Percentiles rank a stretch among this genome's conserved stretches.
phyloP scores from a whole-genome alignment of 2,888 invertebrate genomes.

The Pollenia labialis region DNA sequence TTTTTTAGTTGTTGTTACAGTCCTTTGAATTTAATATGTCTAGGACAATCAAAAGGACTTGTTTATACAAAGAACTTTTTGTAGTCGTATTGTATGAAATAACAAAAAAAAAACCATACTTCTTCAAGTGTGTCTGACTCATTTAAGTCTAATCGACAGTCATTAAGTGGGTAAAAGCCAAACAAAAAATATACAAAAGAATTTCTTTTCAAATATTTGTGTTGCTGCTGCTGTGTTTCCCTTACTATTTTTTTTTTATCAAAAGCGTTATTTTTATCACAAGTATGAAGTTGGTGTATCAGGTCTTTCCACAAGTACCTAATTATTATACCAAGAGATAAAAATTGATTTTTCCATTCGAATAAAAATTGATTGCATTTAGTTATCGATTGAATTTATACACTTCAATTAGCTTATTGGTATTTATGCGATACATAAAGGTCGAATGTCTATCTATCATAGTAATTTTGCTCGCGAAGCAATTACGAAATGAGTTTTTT shows the following conservation, averaged over 20 bases:
- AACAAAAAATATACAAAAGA: not conserved
- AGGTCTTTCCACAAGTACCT: not conserved
- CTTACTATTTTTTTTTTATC: conserved; percentile 8
- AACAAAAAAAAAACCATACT: not conserved
- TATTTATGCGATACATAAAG: not conserved
- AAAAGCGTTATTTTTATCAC: conserved; percentile 1
- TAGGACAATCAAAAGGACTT: conserved; percentile 32
- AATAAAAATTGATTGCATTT: conserved; percentile 8
- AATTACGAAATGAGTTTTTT: not conserved
- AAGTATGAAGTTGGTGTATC: not conserved
- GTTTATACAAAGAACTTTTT: not conserved
- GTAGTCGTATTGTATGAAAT: not conserved
- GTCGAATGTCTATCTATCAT: not conserved
- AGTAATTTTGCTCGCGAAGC: not conserved
- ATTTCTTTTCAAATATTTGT: not conserved
- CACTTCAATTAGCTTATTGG: not conserved
- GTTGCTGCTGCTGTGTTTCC: not conserved
- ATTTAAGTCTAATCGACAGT: conserved; percentile 9
- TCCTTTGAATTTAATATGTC: conserved; percentile 14
- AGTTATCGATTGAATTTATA: not conserved
- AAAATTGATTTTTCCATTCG: conserved; percentile 4
- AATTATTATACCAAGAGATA: not conserved
- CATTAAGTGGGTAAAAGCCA: conserved; percentile 14
- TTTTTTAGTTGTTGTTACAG: not conserved
- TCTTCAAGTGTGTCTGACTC: conserved; percentile 10